Evolutionary conservation across 2,113 vertebrate species (phyloP), one percentile per base, ranked within the genome.

Genomic region (Oenanthe melanoleuca): DNA sequence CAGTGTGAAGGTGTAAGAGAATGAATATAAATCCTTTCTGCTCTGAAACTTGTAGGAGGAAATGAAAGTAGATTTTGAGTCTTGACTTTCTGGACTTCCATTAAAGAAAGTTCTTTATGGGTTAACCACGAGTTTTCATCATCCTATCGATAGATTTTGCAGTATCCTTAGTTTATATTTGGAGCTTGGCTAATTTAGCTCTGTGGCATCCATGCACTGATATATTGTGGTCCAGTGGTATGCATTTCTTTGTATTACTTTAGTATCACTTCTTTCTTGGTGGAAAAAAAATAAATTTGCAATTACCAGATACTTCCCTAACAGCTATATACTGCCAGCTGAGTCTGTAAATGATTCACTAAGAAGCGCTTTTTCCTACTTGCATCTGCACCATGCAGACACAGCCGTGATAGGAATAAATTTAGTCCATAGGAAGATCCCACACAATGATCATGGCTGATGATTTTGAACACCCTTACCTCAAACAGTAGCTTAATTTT

Each of bases 1-100:
- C n/a, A 74, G 31, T 47, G 16, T 78, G 28, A 82, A 80, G 9
- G 38, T 22, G 17, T 84, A 73, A 86, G 37, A 24, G 14, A 7
- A 11, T 86, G 25, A 83, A 50, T 80, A 67, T 77, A 91, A 89
- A 88, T 89, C 52, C 52, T 66, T 74, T 20, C 16, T 78, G 8
- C 19, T 66, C 42, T 78, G 69, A 95, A 92, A 84, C 10, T 11
- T 52, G 13, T 33, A 59, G 69, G 29, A 94, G 34, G 52, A 87
- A 91, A 74, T 91, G 38, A 89, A 87, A 40, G 77, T 74, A 86
- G 45, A 65, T 83, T 93, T 82, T 80, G 77, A 12, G 42, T 90
- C 83, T 92, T 86, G 38, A 34, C 45, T 80, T 94, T 86, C 52
- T 84, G 26, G 28, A 86, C 5, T 84, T 91, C 60, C 65, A 47